Evolutionary conservation across 1,140 invertebrate species (phyloP), one percentile per base, ranked within the genome.

Genomic region (Atta texana): DNA sequence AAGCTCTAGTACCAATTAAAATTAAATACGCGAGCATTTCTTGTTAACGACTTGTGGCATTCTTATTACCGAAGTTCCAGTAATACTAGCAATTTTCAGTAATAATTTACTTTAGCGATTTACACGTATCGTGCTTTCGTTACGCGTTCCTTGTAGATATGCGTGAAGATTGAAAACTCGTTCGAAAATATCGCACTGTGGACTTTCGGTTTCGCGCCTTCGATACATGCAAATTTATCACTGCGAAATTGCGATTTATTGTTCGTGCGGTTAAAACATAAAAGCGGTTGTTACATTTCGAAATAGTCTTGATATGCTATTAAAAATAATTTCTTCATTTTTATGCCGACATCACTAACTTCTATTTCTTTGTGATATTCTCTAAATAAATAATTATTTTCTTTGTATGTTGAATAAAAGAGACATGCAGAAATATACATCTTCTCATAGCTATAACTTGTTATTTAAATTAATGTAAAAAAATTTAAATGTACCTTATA

Each of bases 1-100:
- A 31, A 55, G 59, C 85, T 21, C 64, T 63, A 75, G 61, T 64
- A 84, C 69, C 90, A 91, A 89, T 91, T 91, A 91, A 91, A 91
- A 91, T 78, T 75, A 90, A 90, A 90, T 44, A 76, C 61, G 18
- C 85, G 16, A 14, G 34, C 49, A 24, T n/a, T 90, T 90, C 89
- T 87, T 85, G 74, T 87, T 87, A 77, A 86, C 59, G n/a, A 51
- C 88, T 59, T 49, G 66, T 51, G 49, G 74, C 75, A 55, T 74
- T 81, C 68, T 90, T 84, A 82, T 89, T 90, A 87, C 28, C 49
- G 61, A 85, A 75, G 28, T 57, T 61, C 61, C 31, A 44, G n/a
- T 76, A 61, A 76, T 39, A 63, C 39, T 28, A 24, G 55, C 16
- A 55, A 63, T 84, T 84, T 84, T 34, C 39, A 75, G 18, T 55